Evolutionary conservation across 2,113 vertebrate species (phyloP).

Genomic region (Mustela lutreola): DNA sequence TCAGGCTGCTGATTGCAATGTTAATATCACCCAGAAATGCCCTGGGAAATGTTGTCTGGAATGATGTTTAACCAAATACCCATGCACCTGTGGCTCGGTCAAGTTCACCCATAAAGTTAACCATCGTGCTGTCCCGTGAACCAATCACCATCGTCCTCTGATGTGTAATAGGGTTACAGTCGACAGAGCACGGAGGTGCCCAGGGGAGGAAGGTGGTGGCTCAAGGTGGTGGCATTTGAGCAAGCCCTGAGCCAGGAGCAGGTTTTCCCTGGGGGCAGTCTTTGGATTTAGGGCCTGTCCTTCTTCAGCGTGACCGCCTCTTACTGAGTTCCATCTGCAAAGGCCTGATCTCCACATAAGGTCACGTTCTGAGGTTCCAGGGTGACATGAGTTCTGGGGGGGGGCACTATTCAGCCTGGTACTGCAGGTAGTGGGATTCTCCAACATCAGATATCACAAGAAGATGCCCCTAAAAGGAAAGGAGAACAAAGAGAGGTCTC

Average conservation of each 20-base stretch:
- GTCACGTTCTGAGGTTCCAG: background rate
- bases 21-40: background rate
- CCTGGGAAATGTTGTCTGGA: background rate
- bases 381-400: background rate
- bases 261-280: background rate
- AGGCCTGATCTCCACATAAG: background rate
- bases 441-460: background rate
- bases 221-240: background rate
- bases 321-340: background rate
- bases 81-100: background rate
- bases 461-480: background rate
- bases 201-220: background rate
- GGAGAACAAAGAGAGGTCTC: background rate
- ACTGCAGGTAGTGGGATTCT: background rate
- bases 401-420: background rate
- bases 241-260: background rate
- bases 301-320: background rate
- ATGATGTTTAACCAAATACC: no score
- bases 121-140: fast-evolving
- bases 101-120: background rate
- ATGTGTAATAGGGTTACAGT: background rate
- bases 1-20: background rate
- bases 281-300: background rate
- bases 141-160: fast-evolving
- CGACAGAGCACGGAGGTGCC: background rate